Base-by-base conservation (phyloP, 2,797 vertebrate species). In the Paedocypris micromegethes region DNA sequence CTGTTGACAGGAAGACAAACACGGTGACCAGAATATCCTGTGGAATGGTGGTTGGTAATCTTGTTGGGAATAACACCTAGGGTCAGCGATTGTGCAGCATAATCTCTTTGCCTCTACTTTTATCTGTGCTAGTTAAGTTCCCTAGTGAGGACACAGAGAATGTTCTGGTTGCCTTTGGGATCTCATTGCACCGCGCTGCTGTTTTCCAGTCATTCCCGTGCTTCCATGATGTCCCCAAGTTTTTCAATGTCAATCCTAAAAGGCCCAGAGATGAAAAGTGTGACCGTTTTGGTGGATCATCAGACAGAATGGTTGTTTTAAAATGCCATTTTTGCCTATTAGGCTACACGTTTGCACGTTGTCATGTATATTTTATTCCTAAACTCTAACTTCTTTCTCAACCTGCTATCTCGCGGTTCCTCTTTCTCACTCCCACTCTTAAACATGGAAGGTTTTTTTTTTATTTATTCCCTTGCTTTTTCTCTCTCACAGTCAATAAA, bases 401-500 rank as follows among this genome's bases (percentile, higher is more conserved):
- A 45, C 64, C 58, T 80, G 70, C 86, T 83, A 88, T 85, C 88
- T 85, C 86, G 86, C 84, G 84, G 87, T 84, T 77, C 81, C 76
- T 80, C 87, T 83, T 85, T 88, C 90, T 88, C 88, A 86, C 90
- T 91, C 88, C 85, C 70, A 84, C 88, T 86, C 70, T 76, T 80
- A 76, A 63, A 74, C 78, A 82, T 46, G 3, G 89, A 91, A 87
- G 86, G 89, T 88, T 89, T 86, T 86, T 81, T 80, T 0, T 23
- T 23, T 23, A 23, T 23, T 23, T 23, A 23, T 79, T 77, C 80
- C 68, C 78, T 47, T 52, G 6, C 59, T 72, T 81, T 81, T 83
- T 79, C 86, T 84, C 88, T 85, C 87, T 87, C 85, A 88, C 88
- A 91, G 92, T 91, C 93, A 95, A 94, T 92, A 93, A 93, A 93